A percentile compares a stretch with the other conserved stretches of the same genome.
These are phyloP conservation scores for Papilio polyxenes DNA, from an alignment of 1,140 invertebrate species.

Conservation along the genomic window DNA sequence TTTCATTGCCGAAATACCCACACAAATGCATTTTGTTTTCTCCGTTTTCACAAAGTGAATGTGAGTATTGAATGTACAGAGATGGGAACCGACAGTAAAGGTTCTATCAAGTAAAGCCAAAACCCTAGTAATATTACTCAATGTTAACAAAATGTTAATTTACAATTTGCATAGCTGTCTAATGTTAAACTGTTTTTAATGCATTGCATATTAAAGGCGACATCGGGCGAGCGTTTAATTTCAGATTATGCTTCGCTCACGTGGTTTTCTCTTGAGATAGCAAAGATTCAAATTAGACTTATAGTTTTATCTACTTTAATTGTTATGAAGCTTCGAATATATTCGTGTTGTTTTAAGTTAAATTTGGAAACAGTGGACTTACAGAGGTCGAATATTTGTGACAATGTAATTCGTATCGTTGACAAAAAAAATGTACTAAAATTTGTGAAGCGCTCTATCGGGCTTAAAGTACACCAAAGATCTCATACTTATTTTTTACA, in stretches of 20 bases:
- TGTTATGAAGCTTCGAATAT: neutral
- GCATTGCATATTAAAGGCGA: neutral
- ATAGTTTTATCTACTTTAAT: neutral
- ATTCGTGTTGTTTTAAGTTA: neutral
- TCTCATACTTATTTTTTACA: no score
- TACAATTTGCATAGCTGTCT: neutral
- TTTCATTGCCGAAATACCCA: no score
- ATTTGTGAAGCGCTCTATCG: no score
- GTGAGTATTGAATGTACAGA: no score
- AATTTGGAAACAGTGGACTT: neutral
- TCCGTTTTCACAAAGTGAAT: no score
- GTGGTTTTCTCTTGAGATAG: neutral
- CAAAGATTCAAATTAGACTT: constrained; percentile 19
- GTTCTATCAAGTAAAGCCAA: neutral
- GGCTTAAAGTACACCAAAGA: no score
- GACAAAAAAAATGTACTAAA: no score
- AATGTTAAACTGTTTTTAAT: neutral
- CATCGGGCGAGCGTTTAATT: neutral
- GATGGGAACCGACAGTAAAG: no score
- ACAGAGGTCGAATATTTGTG: no score
- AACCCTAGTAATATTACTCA: neutral
- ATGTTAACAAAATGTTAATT: neutral
- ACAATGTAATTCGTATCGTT: no score
- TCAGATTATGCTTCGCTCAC: neutral
- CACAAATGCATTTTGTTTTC: no score